Conservation (phyloP, 2,888 invertebrate species). For the Metalampra italica region DNA sequence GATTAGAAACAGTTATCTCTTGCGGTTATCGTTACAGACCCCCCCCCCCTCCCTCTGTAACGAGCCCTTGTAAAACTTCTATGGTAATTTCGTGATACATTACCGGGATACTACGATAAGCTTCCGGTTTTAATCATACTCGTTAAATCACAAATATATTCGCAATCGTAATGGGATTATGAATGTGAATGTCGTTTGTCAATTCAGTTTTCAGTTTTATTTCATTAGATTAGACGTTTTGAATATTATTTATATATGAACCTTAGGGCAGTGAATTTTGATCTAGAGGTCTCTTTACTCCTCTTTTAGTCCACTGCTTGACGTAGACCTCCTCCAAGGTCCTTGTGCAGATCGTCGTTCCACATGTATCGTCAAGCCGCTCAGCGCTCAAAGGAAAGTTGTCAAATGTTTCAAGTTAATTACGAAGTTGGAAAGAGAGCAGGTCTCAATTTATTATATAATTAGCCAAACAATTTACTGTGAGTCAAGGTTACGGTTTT, state of each 20-base stretch:
- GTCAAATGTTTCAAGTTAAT: no score
- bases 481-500: no score
- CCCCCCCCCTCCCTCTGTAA: constrained; percentile 61
- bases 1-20: constrained; percentile 74
- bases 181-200: neutral
- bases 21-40: constrained; percentile 67
- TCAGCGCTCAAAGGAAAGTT: no score
- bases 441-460: no score
- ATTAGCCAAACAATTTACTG: no score
- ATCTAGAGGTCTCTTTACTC: no score
- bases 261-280: no score
- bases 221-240: neutral
- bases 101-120: constrained; percentile 52
- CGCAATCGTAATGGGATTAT: constrained; percentile 1
- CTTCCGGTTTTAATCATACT: constrained; percentile 54
- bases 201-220: neutral
- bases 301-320: no score
- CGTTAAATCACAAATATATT: constrained; percentile 35
- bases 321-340: no score
- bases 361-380: no score
- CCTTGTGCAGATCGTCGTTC: no score
- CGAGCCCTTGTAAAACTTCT: constrained; percentile 70
- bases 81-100: constrained; percentile 61
- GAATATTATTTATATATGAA: neutral
- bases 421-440: no score